Base-by-base conservation (phyloP, 1,140 invertebrate genomes). In the Adoxophyes honmai region DNA sequence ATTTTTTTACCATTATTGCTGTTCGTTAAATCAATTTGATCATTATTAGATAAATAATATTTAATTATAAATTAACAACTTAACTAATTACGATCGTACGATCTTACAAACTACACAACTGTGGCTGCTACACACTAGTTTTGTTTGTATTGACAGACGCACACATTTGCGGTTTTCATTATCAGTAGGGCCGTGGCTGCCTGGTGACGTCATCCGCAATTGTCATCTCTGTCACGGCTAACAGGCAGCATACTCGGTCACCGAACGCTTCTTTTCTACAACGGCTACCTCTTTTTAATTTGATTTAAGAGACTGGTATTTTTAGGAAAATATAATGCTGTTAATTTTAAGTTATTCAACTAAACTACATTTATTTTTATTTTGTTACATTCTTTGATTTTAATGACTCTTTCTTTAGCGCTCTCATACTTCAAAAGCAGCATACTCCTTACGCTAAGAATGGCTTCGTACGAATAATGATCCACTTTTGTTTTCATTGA, bases 161-260 rank as follows among this genome's bases (percentile, higher is more conserved):
- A 62, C 56, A 66, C 65, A 70, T 65, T 74, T 77, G 82, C 70
- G 74, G 74, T 83, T 76, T 71, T 66, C 67, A 57, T 80, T 78
- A 83, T 82, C 78, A 68, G 59, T 59, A 67, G 81, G 78, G 34
- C 16, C 34, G 78, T 75, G 62, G 61, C 66, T 62, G 52, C 11
- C 39, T 18, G 42, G 48, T 88, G 84, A 88, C 84, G 84, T 88
- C 82, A 87, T 68, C 63, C 68, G 54, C 70, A 74, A 84, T 87
- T 87, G 84, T 82, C 84, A 83, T 75, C 73, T 75, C 76, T 78
- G 77, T 81, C 80, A 83, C 66, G 81, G 84, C 70, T 81, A 83
- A 82, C 84, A 68, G 79, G 72, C 61, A 58, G 64, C 72, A 6
- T 6, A 75, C 70, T 80, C 68, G 73, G 74, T 74, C 74, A 71